Evolutionary conservation across 2,888 invertebrate genomes (phyloP).

Genomic region (Apamea epomidion): DNA sequence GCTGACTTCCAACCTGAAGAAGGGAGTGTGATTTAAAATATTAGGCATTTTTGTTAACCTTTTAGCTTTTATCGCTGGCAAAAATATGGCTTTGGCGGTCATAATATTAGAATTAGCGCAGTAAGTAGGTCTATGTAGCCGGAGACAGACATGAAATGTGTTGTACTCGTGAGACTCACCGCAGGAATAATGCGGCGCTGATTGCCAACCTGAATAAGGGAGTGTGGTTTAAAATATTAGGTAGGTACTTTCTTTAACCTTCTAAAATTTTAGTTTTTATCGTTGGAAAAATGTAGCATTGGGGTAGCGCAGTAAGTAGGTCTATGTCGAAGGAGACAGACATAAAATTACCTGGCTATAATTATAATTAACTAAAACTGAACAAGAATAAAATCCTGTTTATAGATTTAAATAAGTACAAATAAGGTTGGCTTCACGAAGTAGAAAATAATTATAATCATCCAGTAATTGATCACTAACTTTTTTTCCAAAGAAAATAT

Average conservation of each 20-base stretch:
- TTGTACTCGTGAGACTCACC: background rate
- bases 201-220: background rate
- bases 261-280: background rate
- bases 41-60: background rate
- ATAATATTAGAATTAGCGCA: background rate
- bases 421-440: background rate
- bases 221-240: background rate
- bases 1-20: background rate
- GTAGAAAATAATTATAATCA: background rate
- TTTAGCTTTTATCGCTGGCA: background rate
- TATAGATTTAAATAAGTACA: background rate
- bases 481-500: background rate
- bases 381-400: background rate
- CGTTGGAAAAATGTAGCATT: background rate
- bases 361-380: background rate
- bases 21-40: background rate
- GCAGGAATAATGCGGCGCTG: background rate
- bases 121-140: too few relatives aligned
- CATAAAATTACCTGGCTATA: background rate
- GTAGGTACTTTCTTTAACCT: background rate
- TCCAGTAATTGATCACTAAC: background rate
- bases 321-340: background rate
- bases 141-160: background rate
- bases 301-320: too few relatives aligned
- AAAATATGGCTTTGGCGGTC: background rate